Conservation (phyloP, 2,113 vertebrate genomes). For the Ivindomyrus marchei region DNA sequence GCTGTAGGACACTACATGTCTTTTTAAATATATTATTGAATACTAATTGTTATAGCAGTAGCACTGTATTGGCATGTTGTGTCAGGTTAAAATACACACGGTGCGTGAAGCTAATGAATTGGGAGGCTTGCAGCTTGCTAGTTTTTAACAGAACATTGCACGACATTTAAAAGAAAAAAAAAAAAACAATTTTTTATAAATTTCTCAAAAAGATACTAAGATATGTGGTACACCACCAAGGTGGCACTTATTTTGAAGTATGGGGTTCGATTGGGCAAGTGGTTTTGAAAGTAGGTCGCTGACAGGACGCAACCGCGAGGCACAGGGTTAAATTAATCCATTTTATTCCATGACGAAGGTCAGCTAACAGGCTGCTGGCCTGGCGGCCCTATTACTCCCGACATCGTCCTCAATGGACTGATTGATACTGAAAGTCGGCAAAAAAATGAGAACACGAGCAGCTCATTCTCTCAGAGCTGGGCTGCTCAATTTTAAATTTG, state of each 20-base stretch:
- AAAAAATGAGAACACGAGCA: neutral
- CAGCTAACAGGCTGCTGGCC: neutral
- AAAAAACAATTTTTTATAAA: neutral
- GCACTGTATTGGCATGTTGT: neutral
- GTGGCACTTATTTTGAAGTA: neutral
- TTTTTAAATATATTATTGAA: neutral
- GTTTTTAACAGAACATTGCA: neutral
- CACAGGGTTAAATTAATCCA: neutral
- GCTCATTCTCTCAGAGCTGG: neutral
- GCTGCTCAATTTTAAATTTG: neutral
- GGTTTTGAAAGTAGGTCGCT: neutral
- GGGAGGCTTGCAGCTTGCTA: neutral
- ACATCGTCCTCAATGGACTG: neutral
- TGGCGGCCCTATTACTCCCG: neutral
- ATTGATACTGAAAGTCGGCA: neutral
- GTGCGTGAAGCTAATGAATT: neutral
- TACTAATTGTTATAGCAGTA: neutral
- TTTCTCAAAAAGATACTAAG: neutral
- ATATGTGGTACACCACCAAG: neutral
- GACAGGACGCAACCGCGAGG: neutral
- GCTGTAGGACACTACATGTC: neutral
- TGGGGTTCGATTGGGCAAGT: neutral
- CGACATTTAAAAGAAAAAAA: neutral
- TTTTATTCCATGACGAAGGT: neutral
- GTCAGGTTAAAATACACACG: neutral